These are phyloP conservation scores for Siderastrea radians DNA, from an alignment of 92 coral and sea anemone species.

Conservation along the genomic window DNA sequence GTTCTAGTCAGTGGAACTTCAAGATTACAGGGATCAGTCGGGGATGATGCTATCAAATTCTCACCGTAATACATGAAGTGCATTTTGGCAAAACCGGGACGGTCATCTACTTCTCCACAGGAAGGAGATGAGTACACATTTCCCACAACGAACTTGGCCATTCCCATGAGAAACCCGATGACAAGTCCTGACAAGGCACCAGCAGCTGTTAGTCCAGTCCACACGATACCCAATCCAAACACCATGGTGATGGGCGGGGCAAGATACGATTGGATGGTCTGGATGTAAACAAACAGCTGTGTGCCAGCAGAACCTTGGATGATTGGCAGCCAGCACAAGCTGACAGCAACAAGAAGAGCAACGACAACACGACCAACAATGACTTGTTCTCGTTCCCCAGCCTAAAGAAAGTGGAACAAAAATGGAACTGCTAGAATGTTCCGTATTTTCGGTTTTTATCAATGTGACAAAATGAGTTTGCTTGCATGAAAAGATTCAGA, in stretches of 20 bases:
- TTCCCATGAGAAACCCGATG: slow-evolving; percentile 85
- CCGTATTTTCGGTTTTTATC: not conserved
- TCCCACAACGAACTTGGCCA: slow-evolving; percentile 88
- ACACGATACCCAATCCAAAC: slow-evolving; percentile 92
- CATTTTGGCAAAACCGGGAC: slow-evolving; percentile 92
- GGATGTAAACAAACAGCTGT: slow-evolving; percentile 93
- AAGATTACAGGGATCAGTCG: not conserved
- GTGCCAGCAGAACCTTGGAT: slow-evolving; percentile 91
- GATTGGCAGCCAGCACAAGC: slow-evolving; percentile 93
- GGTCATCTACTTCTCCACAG: slow-evolving; percentile 84
- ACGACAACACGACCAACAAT: slow-evolving; percentile 94
- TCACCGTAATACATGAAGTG: slow-evolving; percentile 98
- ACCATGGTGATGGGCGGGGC: slow-evolving; percentile 97
- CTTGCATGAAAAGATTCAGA: not conserved
- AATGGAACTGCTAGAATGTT: not conserved
- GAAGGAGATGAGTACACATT: slow-evolving; percentile 78
- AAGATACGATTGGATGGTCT: slow-evolving; percentile 93
- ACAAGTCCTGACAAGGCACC: slow-evolving; percentile 87
- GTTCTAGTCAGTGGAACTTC: no score
- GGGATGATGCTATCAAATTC: not conserved
- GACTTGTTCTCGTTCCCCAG: slow-evolving; percentile 84
- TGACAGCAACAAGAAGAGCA: slow-evolving; percentile 74
- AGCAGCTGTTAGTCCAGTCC: slow-evolving; percentile 96
- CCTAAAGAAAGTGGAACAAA: slow-evolving; percentile 51
- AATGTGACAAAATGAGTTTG: not conserved